Evolutionary conservation across 2,888 invertebrate species (phyloP).

Genomic region (Coecobrya sp.): DNA sequence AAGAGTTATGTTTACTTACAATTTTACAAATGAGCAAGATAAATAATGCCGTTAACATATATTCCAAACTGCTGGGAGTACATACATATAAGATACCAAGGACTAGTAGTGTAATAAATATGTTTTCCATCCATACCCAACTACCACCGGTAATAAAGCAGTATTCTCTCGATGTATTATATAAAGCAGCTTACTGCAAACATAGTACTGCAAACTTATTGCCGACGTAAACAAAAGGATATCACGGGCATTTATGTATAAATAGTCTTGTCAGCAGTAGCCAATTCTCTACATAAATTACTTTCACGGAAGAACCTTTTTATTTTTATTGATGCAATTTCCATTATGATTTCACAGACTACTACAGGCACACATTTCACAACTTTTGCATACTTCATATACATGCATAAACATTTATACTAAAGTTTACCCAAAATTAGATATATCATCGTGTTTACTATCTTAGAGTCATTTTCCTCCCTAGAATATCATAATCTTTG

Average conservation of each 20-base stretch:
- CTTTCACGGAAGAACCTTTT: constrained; percentile 53
- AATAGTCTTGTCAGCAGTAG: constrained; percentile 56
- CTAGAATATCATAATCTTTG: neutral
- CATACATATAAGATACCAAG: neutral
- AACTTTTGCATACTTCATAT: neutral
- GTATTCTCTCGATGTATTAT: neutral
- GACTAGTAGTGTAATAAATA: neutral
- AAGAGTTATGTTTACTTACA: constrained; percentile 65
- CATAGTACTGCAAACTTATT: neutral
- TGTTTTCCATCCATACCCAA: neutral
- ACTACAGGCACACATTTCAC: constrained; percentile 28
- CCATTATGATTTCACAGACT: constrained; percentile 53
- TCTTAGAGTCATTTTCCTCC: neutral
- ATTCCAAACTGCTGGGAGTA: neutral
- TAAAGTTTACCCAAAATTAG: constrained; percentile 2
- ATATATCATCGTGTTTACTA: neutral
- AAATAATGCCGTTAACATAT: constrained; percentile 62
- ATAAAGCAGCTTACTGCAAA: neutral
- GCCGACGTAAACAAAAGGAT: constrained; percentile 56
- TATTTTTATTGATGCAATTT: constrained; percentile 57
- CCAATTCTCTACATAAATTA: constrained; percentile 51
- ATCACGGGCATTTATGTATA: constrained; percentile 42
- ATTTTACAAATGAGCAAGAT: constrained; percentile 73
- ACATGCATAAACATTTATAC: neutral
- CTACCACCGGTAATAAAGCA: constrained; percentile 34